Evolutionary conservation across 1,140 invertebrate genomes (phyloP), one percentile per base, ranked within the genome.

Genomic region (Batillaria attramentaria): DNA sequence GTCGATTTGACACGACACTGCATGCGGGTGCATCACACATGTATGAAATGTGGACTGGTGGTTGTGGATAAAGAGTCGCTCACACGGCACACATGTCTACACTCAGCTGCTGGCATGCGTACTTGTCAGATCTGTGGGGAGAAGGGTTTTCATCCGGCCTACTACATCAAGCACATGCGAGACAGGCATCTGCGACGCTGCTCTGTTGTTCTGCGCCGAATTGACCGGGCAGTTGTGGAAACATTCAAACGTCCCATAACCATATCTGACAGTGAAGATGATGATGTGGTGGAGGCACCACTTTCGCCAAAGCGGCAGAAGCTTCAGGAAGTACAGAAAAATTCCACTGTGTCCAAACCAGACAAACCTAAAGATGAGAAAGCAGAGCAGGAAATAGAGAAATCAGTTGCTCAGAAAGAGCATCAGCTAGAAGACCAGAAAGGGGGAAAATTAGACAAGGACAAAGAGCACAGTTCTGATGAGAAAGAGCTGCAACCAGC

Each of bases 1-100:
- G 87, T 87, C 33, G 85, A 88, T 54, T 76, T 89, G 28, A 89
- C 88, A n/a, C 78, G 87, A 13, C 88, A 89, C 72, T 89, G 88
- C 79, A 83, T 89, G 65, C 73, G 84, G 37, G 83, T 84, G 37
- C 88, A 89, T 80, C 84, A 87, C 13, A 88, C 88, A 20, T 89
- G 88, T 46, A 86, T 81, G 70, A 85, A 84, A 50, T 89, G 88
- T 83, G 88, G 88, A 24, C 87, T 89, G 85, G 88, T 89, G 5
- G 87, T 89, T 2, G 81, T 86, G 28, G 84, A 84, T 35, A 81
- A 83, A 41, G 79, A 78, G 46, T 84, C 87, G n/a, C 79, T 89
- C 1, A 41, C 65, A 3, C 84, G 77, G 13, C 88, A 89, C 77
- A 85, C 82, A 3, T 87, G 85, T 77, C 79, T 83, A 13, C 84